phyloP scores from a whole-genome alignment of 2,113 vertebrate species.

The Elanoides forficatus region DNA sequence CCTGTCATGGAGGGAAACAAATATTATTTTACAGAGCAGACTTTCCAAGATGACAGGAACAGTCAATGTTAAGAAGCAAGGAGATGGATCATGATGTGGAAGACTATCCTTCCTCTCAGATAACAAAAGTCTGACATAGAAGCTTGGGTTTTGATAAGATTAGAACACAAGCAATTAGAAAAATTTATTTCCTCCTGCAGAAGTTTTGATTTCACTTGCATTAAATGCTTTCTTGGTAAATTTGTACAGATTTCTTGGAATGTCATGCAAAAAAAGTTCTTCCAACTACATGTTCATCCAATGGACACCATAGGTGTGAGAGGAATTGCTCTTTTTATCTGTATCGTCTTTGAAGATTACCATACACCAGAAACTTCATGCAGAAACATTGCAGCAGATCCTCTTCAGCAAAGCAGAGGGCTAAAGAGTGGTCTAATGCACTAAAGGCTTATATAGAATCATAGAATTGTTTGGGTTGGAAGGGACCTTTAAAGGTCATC shows the following conservation, averaged over 20 bases:
- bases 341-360: neutral
- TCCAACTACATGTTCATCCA: neutral
- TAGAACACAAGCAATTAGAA: neutral
- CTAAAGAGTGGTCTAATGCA: neutral
- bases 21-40: neutral
- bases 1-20: neutral
- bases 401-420: neutral
- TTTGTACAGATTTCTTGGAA: neutral
- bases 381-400: neutral
- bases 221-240: neutral
- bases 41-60: neutral
- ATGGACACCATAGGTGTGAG: neutral
- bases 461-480: too few relatives aligned
- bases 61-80: neutral
- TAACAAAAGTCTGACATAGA: neutral
- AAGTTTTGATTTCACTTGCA: neutral
- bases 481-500: too few relatives aligned
- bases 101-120: neutral
- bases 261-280: neutral
- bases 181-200: neutral
- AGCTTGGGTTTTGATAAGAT: neutral
- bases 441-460: neutral
- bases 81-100: neutral
- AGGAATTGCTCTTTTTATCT: neutral
- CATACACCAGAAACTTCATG: neutral